Evolutionary conservation across 2,797 vertebrate species (phyloP).

Genomic region (Thamnophis elegans): DNA sequence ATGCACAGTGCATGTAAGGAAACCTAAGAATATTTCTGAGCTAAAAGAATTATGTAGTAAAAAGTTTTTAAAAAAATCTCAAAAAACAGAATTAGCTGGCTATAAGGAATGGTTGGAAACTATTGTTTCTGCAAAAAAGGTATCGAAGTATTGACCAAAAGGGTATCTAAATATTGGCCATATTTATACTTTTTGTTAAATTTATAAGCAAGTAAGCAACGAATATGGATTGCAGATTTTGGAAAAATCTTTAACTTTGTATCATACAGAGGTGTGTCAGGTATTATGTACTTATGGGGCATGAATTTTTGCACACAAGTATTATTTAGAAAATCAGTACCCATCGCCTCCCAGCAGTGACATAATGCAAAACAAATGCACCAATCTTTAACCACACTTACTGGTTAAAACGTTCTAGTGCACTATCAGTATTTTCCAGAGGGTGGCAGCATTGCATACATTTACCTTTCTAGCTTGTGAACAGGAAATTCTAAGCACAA

Average conservation of each 20-base stretch:
- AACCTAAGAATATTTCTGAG: neutral
- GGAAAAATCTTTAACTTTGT: neutral
- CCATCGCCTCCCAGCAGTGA: neutral
- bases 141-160: neutral
- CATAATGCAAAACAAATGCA: neutral
- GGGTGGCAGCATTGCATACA: conserved; percentile 62
- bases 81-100: neutral
- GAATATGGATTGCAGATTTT: neutral
- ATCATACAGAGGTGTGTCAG: neutral
- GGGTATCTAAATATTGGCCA: neutral
- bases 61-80: neutral
- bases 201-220: neutral
- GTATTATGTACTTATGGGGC: neutral
- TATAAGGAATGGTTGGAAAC: neutral
- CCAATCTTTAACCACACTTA: neutral
- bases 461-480: neutral
- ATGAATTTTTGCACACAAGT: neutral
- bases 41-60: neutral
- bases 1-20: neutral
- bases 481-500: neutral
- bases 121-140: neutral
- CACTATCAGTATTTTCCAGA: conserved; percentile 44
- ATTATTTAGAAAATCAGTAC: neutral
- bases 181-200: neutral
- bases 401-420: neutral